Conservation (phyloP, 1,140 invertebrate genomes). For the Charaxes varanes region DNA sequence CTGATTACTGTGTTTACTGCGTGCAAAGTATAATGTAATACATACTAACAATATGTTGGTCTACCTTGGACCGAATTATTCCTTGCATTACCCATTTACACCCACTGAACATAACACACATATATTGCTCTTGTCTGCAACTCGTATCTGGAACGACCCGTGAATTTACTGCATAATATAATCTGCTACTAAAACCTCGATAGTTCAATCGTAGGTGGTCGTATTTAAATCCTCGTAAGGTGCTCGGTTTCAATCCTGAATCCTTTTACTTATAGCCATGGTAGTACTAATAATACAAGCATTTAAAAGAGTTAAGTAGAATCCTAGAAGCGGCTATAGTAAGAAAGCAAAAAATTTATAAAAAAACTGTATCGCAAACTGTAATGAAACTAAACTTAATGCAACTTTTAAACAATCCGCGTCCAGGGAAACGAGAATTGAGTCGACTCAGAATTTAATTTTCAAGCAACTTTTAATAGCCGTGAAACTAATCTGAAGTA, state of each 20-base stretch:
- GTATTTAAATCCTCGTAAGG: too few species aligned
- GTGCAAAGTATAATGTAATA: too few species aligned
- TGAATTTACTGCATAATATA: neutral
- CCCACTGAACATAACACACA: conserved; percentile 2
- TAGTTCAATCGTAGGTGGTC: too few species aligned
- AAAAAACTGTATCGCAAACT: conserved; percentile 3
- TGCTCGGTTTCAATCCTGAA: too few species aligned
- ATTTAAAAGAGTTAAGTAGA: too few species aligned
- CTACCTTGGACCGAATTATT: too few species aligned
- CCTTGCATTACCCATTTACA: conserved; percentile 6
- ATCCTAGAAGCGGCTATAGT: too few species aligned
- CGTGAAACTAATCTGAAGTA: conserved; percentile 30
- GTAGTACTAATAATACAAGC: too few species aligned
- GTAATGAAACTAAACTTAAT: conserved; percentile 13
- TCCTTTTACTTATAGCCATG: too few species aligned
- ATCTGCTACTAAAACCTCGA: neutral
- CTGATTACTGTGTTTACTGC: too few species aligned
- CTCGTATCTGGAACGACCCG: neutral
- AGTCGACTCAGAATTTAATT: conserved; percentile 28
- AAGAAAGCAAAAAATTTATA: too few species aligned
- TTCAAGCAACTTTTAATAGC: conserved; percentile 32
- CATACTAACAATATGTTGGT: too few species aligned
- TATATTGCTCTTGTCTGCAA: conserved; percentile 1
- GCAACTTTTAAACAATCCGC: conserved; percentile 22
- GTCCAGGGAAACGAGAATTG: conserved; percentile 19